Evolutionary conservation across 2,888 invertebrate species (phyloP).

Genomic region (Parnassius apollo): DNA sequence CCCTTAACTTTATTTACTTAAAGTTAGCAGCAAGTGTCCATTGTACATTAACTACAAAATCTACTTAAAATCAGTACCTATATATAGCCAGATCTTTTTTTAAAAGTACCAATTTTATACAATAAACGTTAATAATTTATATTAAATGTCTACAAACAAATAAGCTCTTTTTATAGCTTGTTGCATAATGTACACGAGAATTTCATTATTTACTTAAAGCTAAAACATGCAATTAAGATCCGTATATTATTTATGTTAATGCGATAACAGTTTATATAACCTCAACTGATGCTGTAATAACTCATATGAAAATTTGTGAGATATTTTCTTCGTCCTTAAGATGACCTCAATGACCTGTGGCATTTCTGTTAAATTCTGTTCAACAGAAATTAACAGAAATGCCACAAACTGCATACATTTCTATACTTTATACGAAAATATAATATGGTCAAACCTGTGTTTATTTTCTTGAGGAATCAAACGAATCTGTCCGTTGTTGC

Average conservation of each 20-base stretch:
- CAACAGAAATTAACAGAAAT: neutral
- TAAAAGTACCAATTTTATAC: neutral
- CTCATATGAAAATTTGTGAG: neutral
- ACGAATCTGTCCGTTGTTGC: neutral
- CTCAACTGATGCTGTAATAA: neutral
- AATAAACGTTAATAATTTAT: neutral
- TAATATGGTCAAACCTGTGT: constrained; percentile 1
- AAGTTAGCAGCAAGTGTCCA: no score
- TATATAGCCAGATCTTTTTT: neutral
- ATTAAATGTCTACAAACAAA: neutral
- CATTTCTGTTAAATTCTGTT: no score
- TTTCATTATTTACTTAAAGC: neutral
- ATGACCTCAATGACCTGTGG: no score
- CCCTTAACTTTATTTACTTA: no score
- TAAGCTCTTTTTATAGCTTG: neutral
- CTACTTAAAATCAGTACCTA: no score
- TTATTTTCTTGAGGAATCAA: constrained; percentile 2
- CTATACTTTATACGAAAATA: neutral
- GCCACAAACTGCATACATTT: neutral
- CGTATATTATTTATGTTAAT: neutral
- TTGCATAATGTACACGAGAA: neutral
- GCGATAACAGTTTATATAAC: neutral
- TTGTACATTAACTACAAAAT: no score
- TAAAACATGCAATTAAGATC: neutral
- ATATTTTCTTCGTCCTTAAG: neutral